phyloP scores from a whole-genome alignment of 2,797 vertebrate genomes.

The Coregonus sp. region DNA sequence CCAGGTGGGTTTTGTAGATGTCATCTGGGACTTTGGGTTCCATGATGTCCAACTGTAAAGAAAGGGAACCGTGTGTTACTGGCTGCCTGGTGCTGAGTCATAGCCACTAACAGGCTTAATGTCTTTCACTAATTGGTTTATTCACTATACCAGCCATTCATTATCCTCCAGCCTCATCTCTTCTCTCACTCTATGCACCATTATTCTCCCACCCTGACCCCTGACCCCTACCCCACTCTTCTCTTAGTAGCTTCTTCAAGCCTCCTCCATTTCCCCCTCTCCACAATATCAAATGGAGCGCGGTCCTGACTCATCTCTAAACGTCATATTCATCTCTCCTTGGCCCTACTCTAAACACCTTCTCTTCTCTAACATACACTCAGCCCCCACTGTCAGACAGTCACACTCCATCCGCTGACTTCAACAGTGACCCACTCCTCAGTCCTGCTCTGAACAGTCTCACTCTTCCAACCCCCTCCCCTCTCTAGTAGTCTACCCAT shows the following conservation, averaged over 20 bases:
- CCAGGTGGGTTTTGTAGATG: constrained; percentile 98
- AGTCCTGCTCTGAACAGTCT: neutral
- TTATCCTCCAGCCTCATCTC: constrained; percentile 5
- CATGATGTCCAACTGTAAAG: constrained; percentile 93
- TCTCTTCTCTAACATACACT: neutral
- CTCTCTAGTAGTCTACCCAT: neutral
- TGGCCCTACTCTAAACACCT: neutral
- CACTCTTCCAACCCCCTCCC: neutral
- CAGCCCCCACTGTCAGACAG: neutral
- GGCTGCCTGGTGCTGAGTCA: constrained; percentile 9
- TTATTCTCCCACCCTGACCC: neutral
- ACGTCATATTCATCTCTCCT: too few species aligned
- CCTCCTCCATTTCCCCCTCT: neutral
- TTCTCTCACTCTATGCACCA: neutral
- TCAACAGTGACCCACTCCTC: too few species aligned
- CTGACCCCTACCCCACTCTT: neutral
- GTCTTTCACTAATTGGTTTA: neutral
- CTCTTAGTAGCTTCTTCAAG: neutral
- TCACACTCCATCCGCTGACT: too few species aligned
- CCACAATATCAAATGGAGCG: neutral
- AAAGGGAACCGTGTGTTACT: constrained; percentile 6
- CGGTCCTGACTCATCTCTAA: neutral
- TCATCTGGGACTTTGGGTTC: constrained; percentile 99
- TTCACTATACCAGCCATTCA: neutral
- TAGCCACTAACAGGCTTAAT: constrained; percentile 13